phyloP scores from a whole-genome alignment of 2,113 vertebrate species.

The Candoia aspera region DNA sequence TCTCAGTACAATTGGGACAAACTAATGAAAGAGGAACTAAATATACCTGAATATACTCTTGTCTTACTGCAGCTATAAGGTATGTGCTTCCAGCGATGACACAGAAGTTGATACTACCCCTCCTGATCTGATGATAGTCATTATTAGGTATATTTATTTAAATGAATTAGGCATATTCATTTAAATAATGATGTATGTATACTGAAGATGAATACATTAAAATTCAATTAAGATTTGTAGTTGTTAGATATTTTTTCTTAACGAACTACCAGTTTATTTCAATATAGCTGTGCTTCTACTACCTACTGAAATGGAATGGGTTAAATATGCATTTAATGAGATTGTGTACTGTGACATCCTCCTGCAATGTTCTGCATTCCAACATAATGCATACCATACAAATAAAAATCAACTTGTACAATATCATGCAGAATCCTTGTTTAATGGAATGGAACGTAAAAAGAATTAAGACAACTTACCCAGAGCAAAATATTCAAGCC shows the following conservation, averaged over 20 bases:
- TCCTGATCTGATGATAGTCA: neutral
- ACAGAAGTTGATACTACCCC: neutral
- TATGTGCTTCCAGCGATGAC: neutral
- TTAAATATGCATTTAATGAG: neutral
- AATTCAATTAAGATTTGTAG: neutral
- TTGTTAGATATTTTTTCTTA: neutral
- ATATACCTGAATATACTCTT: neutral
- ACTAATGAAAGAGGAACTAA: neutral
- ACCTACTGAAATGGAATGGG: neutral
- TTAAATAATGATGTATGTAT: neutral
- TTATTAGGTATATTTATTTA: neutral
- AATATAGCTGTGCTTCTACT: neutral
- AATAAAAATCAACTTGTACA: conserved; percentile 42
- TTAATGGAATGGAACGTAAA: conserved; percentile 44
- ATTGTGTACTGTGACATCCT: conserved; percentile 33
- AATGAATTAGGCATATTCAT: neutral
- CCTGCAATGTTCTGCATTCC: conserved; percentile 61
- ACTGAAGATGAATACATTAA: neutral
- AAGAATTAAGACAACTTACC: conserved; percentile 72
- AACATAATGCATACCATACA: conserved; percentile 32
- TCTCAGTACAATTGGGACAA: neutral
- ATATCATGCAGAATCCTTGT: conserved; percentile 57
- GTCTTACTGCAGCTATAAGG: neutral
- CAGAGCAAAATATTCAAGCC: conserved; percentile 76
- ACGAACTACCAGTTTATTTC: neutral